Conservation (phyloP, 2,113 vertebrate species). For the Rutilus rutilus region DNA sequence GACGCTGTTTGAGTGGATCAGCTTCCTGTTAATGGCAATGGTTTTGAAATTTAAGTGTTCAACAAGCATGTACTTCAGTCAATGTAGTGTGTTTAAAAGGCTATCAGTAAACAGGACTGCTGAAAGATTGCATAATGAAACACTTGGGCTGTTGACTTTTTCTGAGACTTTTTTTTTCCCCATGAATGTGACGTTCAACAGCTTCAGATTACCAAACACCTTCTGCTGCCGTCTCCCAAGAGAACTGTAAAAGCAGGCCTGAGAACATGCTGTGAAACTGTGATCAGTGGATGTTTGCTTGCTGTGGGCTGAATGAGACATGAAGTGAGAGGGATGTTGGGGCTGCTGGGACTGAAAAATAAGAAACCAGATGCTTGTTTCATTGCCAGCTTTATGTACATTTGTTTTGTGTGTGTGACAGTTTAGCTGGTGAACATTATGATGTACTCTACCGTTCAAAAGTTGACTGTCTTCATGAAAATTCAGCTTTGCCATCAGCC, state of each 20-base stretch:
- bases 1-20: not conserved
- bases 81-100: not conserved
- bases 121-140: slow-evolving; percentile 14
- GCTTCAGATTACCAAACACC: slow-evolving; percentile 25
- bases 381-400: not conserved
- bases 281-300: slow-evolving; percentile 22
- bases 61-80: not conserved
- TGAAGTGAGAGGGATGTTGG: not conserved
- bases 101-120: not conserved
- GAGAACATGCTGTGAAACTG: slow-evolving; percentile 35
- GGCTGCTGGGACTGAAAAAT: not conserved
- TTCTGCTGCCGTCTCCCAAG: slow-evolving; percentile 23
- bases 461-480: too few relatives aligned
- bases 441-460: not conserved
- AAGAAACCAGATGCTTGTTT: not conserved
- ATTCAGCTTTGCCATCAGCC: not conserved
- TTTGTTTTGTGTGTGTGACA: not conserved
- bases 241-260: slow-evolving; percentile 21
- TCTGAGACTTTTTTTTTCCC: not conserved
- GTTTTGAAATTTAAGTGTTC: slow-evolving; percentile 4
- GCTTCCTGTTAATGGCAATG: not conserved
- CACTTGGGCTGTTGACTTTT: not conserved
- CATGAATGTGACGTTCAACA: not conserved
- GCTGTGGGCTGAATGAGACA: slow-evolving; percentile 27
- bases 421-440: not conserved